Conservation (phyloP, 2,888 invertebrate genomes). For the Poecilus cupreus region DNA sequence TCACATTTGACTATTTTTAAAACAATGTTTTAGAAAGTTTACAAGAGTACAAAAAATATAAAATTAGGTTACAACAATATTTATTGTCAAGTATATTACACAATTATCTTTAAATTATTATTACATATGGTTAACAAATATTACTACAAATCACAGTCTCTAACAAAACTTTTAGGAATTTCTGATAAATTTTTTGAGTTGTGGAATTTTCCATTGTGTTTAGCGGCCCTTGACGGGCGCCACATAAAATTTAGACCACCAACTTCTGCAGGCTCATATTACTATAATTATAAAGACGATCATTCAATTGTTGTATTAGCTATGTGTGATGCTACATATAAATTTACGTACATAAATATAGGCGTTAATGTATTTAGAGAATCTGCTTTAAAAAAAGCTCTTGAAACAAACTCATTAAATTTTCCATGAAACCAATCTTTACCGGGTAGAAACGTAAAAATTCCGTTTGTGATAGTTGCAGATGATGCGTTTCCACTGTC, state of each 20-base stretch:
- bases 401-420: conserved; percentile 49
- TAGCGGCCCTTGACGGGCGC: conserved; percentile 60
- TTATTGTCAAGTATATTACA: too few relatives aligned
- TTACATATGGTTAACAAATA: too few relatives aligned
- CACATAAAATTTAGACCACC: conserved; percentile 61
- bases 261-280: conserved; percentile 58
- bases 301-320: conserved; percentile 53
- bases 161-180: too few relatives aligned
- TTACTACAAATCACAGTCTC: too few relatives aligned
- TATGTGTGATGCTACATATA: conserved; percentile 48
- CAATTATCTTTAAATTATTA: too few relatives aligned
- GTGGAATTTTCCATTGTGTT: too few relatives aligned
- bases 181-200: too few relatives aligned
- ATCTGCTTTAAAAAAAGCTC: conserved; percentile 37
- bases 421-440: conserved; percentile 38
- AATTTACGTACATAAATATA: conserved; percentile 56
- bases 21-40: too few relatives aligned
- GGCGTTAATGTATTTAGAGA: conserved; percentile 58
- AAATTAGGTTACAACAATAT: too few relatives aligned
- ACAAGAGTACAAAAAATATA: too few relatives aligned
- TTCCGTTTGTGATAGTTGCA: conserved; percentile 55
- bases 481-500: conserved; percentile 56
- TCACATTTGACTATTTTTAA: not conserved
- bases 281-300: conserved; percentile 61
- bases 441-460: conserved; percentile 5